phyloP scores from a whole-genome alignment of 1,140 invertebrate species.

The Lethocerus indicus region DNA sequence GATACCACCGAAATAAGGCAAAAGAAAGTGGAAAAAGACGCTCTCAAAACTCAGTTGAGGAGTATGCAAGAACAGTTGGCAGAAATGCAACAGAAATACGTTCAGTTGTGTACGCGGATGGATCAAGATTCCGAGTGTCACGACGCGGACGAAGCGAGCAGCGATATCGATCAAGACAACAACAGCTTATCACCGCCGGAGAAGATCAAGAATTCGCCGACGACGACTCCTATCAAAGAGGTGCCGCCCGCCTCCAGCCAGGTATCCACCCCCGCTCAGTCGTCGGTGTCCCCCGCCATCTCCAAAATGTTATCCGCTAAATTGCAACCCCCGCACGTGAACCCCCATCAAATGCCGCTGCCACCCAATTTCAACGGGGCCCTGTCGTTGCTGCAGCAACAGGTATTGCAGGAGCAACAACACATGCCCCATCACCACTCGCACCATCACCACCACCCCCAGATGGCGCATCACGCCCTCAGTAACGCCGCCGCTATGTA shows the following conservation, averaged over 20 bases:
- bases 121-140: conserved; percentile 53
- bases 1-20: conserved; percentile 54
- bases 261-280: conserved; percentile 29
- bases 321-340: conserved; percentile 30
- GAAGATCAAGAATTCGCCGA: conserved; percentile 32
- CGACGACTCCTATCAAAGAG: conserved; percentile 35
- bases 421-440: conserved; percentile 15
- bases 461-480: conserved; percentile 32
- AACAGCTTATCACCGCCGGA: conserved; percentile 25
- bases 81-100: conserved; percentile 79
- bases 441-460: conserved; percentile 29
- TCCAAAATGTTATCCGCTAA: conserved; percentile 47
- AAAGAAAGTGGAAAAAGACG: conserved; percentile 68
- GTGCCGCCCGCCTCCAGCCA: conserved; percentile 27
- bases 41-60: conserved; percentile 65
- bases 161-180: conserved; percentile 43
- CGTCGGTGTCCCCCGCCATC: conserved; percentile 47
- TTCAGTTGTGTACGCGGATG: conserved; percentile 68
- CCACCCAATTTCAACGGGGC: conserved; percentile 21
- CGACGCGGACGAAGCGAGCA: conserved; percentile 51
- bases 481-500: conserved; percentile 58
- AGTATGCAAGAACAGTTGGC: conserved; percentile 77
- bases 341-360: conserved; percentile 16
- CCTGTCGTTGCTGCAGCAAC: conserved; percentile 20
- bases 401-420: conserved; percentile 21